These are phyloP conservation scores for Cetoscarus ocellatus DNA, from an alignment of 2,797 vertebrate species.

Conservation along the genomic window DNA sequence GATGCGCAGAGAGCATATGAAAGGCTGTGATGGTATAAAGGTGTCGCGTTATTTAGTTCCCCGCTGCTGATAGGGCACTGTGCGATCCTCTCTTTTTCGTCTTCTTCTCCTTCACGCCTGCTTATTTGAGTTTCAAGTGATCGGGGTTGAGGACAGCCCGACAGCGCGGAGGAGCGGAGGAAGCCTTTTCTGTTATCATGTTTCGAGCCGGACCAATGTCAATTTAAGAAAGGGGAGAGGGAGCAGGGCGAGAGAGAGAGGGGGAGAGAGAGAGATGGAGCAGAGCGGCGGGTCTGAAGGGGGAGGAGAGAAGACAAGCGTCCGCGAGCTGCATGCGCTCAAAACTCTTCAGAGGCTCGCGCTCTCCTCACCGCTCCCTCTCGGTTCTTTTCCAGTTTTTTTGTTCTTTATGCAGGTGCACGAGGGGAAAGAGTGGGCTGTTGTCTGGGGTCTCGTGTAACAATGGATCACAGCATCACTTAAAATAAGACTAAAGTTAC, in stretches of 20 bases:
- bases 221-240: slow-evolving; percentile 83
- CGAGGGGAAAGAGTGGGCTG: no score
- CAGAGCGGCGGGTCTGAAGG: slow-evolving; percentile 65
- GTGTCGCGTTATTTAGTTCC: slow-evolving; percentile 63
- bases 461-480: no score
- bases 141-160: slow-evolving; percentile 74
- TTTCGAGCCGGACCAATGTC: slow-evolving; percentile 86
- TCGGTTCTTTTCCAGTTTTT: slow-evolving; percentile 11
- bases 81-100: slow-evolving; percentile 35
- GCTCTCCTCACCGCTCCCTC: slow-evolving; percentile 39
- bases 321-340: slow-evolving; percentile 80
- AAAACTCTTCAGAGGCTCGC: slow-evolving; percentile 60
- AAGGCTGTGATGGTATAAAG: slow-evolving; percentile 57
- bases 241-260: slow-evolving; percentile 59
- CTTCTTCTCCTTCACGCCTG: slow-evolving; percentile 57
- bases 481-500: no score
- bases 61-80: slow-evolving; percentile 66
- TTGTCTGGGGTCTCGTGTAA: no score
- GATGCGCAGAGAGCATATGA: slow-evolving; percentile 78
- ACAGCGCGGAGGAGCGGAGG: slow-evolving; percentile 79
- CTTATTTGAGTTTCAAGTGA: slow-evolving; percentile 78
- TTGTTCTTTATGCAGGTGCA: slow-evolving; percentile 83
- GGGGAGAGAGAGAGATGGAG: slow-evolving; percentile 65
- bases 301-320: slow-evolving; percentile 87
- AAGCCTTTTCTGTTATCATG: slow-evolving; percentile 82